Evolutionary conservation across 2,797 vertebrate genomes (phyloP).

Genomic region (Gallinago stenura): DNA sequence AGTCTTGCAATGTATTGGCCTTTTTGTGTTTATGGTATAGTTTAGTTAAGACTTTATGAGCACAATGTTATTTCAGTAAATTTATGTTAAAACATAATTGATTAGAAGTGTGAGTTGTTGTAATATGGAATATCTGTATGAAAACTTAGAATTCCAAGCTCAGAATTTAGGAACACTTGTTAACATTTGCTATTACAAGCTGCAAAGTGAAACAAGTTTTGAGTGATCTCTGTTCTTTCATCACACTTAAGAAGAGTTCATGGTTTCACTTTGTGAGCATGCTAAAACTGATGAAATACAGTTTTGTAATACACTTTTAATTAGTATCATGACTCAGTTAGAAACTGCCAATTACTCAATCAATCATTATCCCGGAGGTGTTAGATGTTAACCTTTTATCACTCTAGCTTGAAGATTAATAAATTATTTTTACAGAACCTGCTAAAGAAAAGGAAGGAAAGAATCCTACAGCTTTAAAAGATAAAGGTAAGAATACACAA

Average conservation of each 20-base stretch:
- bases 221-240: background rate
- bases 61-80: background rate
- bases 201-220: background rate
- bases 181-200: rapidly evolving
- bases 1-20: background rate
- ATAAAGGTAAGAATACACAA: slow-evolving; percentile 70
- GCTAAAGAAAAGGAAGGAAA: slow-evolving; percentile 73
- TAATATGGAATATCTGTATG: background rate
- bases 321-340: background rate
- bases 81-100: background rate
- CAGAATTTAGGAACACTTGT: background rate
- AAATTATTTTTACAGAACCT: slow-evolving; percentile 65
- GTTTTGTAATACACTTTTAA: background rate
- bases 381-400: background rate
- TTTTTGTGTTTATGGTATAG: background rate
- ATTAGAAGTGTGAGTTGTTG: background rate
- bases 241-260: background rate
- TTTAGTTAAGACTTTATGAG: background rate
- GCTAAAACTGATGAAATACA: background rate
- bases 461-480: slow-evolving; percentile 59
- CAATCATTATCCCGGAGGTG: background rate
- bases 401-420: background rate
- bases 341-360: background rate
- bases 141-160: background rate
- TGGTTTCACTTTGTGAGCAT: background rate